phyloP scores from a whole-genome alignment of 2,113 vertebrate species.

The Eulacestoma nigropectus region DNA sequence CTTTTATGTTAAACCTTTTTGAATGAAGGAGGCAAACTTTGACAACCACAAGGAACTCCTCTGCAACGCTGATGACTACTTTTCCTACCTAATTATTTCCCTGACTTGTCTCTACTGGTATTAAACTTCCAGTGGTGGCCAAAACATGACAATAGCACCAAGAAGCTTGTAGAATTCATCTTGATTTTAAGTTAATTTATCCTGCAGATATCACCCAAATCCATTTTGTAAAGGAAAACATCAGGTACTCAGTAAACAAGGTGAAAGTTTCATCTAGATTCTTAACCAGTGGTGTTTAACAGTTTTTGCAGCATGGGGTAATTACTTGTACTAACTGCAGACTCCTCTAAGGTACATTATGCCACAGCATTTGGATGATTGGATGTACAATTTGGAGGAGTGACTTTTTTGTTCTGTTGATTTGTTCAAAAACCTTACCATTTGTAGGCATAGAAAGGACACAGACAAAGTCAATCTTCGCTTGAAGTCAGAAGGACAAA shows the following conservation, averaged over 20 bases:
- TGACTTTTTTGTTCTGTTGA: background rate
- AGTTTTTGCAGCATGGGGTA: constrained; percentile 15
- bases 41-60: background rate
- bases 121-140: background rate
- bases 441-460: background rate
- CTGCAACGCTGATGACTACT: background rate
- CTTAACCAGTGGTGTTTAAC: background rate
- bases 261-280: constrained; percentile 30
- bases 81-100: background rate
- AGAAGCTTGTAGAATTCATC: background rate
- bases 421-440: background rate
- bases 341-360: constrained; percentile 1
- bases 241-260: background rate
- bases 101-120: background rate
- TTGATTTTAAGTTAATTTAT: background rate
- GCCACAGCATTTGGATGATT: background rate
- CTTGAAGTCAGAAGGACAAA: background rate
- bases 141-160: background rate
- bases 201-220: constrained; percentile 1
- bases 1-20: background rate
- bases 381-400: background rate
- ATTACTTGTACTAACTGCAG: constrained; percentile 51
- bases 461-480: background rate
- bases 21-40: background rate
- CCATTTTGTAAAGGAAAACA: background rate